A percentile compares a stretch with the other conserved stretches of the same genome.
Evolutionary conservation across 1,140 invertebrate species (phyloP).

Genomic region (Colletes latitarsis): DNA sequence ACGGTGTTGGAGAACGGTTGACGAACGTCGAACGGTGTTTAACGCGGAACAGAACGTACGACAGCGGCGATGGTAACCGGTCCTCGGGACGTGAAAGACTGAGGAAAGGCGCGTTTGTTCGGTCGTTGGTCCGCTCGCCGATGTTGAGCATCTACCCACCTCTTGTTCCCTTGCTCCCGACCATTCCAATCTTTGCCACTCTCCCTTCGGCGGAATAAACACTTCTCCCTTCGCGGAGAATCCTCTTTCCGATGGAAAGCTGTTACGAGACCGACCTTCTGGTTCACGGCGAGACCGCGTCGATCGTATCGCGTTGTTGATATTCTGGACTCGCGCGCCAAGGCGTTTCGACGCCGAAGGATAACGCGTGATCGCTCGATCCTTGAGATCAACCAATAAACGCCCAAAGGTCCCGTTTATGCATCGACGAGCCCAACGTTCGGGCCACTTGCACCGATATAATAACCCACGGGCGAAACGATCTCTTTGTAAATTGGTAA

Average conservation of each 20-base stretch:
- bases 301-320: constrained; percentile 7
- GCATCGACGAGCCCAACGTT: too few species aligned
- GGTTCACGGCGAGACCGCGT: constrained; percentile 7
- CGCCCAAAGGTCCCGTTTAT: too few species aligned
- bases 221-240: constrained; percentile 59
- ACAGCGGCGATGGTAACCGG: constrained; percentile 64
- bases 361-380: not conserved
- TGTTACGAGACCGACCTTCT: constrained; percentile 43
- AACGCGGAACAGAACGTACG: not conserved
- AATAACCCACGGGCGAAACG: too few species aligned
- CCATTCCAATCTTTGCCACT: constrained; percentile 69
- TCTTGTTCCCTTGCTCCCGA: constrained; percentile 56
- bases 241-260: constrained; percentile 43
- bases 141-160: constrained; percentile 45
- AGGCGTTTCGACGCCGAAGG: not conserved
- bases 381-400: too few species aligned
- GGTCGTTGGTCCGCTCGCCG: constrained; percentile 36
- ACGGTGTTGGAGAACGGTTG: not conserved
- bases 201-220: constrained; percentile 39
- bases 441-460: too few species aligned
- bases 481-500: too few species aligned
- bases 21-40: too few species aligned
- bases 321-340: not conserved
- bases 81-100: constrained; percentile 78
- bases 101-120: constrained; percentile 69